Evolutionary conservation across 2,888 invertebrate genomes (phyloP).

Genomic region (Cheilosia pagana): DNA sequence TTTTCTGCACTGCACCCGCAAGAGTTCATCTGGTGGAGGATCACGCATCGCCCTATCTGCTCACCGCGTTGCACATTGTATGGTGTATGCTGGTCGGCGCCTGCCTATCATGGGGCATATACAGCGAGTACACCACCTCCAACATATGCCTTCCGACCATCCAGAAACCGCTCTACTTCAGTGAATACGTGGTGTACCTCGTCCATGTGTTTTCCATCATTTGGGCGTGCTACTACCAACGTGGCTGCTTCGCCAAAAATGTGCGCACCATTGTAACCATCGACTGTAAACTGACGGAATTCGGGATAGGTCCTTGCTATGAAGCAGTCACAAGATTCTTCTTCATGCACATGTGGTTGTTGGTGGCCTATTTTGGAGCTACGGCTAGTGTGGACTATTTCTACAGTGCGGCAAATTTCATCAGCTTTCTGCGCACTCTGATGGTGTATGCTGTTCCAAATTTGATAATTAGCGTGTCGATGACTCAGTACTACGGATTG

Average conservation of each 20-base stretch:
- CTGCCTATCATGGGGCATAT: conserved; percentile 47
- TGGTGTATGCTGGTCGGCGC: conserved; percentile 75
- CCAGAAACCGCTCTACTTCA: conserved; percentile 76
- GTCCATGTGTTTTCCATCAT: conserved; percentile 73
- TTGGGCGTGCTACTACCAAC: conserved; percentile 46
- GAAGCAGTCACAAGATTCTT: conserved; percentile 49
- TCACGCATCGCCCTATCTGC: background rate
- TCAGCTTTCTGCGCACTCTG: conserved; percentile 44
- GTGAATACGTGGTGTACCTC: conserved; percentile 76
- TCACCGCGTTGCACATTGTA: conserved; percentile 70
- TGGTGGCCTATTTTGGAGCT: conserved; percentile 43
- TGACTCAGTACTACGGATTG: conserved; percentile 76
- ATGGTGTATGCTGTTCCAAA: conserved; percentile 76
- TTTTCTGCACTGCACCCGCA: conserved; percentile 75
- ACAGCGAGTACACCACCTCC: conserved; percentile 64
- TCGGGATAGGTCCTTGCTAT: conserved; percentile 43
- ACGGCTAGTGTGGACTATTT: conserved; percentile 64
- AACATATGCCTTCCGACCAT: conserved; percentile 71
- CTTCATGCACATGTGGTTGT: conserved; percentile 62
- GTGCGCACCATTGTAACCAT: conserved; percentile 68
- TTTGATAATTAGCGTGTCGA: conserved; percentile 75
- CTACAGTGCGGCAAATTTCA: conserved; percentile 23
- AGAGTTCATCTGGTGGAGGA: conserved; percentile 55
- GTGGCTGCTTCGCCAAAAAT: conserved; percentile 49
- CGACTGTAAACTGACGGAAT: conserved; percentile 69